Conservation (phyloP, 2,797 vertebrate species). For the Xyrichtys novacula region DNA sequence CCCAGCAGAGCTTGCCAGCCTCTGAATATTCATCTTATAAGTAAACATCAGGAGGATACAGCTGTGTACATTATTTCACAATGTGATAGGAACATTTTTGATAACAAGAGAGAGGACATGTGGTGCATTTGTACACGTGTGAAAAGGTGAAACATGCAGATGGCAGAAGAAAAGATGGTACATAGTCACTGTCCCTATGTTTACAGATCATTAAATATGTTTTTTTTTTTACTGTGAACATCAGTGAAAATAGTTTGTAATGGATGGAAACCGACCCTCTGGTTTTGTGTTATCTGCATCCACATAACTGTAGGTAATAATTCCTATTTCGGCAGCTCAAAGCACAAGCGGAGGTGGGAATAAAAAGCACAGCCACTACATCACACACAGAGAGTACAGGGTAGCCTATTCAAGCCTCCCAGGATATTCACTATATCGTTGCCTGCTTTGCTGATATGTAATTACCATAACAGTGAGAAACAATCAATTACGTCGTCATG, state of each 20-base stretch:
- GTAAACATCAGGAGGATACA: conserved; percentile 23
- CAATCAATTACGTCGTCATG: conserved; percentile 33
- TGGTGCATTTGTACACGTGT: conserved; percentile 1
- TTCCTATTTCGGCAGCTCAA: conserved; percentile 1
- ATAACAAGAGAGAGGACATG: conserved; percentile 5
- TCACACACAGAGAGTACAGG: conserved; percentile 13
- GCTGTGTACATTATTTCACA: conserved; percentile 20
- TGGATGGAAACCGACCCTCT: background rate
- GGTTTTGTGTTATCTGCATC: background rate
- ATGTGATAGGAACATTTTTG: background rate
- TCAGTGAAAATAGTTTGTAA: background rate
- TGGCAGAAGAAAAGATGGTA: background rate
- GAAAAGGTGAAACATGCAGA: conserved; percentile 6
- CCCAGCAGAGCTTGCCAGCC: conserved; percentile 25
- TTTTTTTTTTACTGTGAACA: conserved; percentile 3
- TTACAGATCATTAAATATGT: background rate
- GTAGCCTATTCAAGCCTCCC: conserved; percentile 30
- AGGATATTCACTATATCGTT: conserved; percentile 16
- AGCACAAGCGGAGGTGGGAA: conserved; percentile 13
- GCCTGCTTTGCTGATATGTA: conserved; percentile 3
- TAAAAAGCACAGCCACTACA: conserved; percentile 8
- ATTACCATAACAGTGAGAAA: conserved; percentile 37
- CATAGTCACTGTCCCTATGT: background rate
- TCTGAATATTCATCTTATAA: conserved; percentile 13
- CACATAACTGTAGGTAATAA: conserved; percentile 1